Conservation (phyloP, 1,140 invertebrate genomes). For the Pogonomyrmex barbatus region DNA sequence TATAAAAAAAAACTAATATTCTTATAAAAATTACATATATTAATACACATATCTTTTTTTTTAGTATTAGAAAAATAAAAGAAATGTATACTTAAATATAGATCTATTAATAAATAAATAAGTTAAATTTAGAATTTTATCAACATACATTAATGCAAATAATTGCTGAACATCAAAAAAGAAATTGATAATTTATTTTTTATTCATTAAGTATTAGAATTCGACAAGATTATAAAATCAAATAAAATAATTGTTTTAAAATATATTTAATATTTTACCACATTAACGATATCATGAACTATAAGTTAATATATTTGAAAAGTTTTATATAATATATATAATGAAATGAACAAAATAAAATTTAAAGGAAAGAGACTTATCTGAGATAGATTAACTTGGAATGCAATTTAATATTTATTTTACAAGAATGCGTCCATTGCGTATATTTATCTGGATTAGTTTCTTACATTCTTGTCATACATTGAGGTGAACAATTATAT, state of each 20-base stretch:
- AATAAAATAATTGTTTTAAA: constrained; percentile 6
- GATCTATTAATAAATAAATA: background rate
- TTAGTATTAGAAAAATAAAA: background rate
- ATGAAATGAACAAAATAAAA: background rate
- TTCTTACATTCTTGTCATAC: constrained; percentile 42
- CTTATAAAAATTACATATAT: no score
- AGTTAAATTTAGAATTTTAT: background rate
- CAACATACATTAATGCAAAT: background rate
- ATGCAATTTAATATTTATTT: constrained; percentile 20
- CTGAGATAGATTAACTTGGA: background rate
- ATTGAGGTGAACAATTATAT: background rate
- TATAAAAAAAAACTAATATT: no score
- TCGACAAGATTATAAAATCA: background rate
- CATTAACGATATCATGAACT: background rate
- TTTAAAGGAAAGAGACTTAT: background rate
- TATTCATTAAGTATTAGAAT: background rate
- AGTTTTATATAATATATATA: background rate
- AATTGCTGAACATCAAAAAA: background rate
- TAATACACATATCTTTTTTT: background rate
- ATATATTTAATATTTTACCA: background rate
- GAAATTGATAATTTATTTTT: background rate
- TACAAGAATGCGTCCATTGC: background rate
- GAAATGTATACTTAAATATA: background rate
- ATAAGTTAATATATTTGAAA: background rate
- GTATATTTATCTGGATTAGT: constrained; percentile 13